Evolutionary conservation across 2,113 vertebrate genomes (phyloP), one percentile per base, ranked within the genome.

Genomic region (Tachycineta bicolor): DNA sequence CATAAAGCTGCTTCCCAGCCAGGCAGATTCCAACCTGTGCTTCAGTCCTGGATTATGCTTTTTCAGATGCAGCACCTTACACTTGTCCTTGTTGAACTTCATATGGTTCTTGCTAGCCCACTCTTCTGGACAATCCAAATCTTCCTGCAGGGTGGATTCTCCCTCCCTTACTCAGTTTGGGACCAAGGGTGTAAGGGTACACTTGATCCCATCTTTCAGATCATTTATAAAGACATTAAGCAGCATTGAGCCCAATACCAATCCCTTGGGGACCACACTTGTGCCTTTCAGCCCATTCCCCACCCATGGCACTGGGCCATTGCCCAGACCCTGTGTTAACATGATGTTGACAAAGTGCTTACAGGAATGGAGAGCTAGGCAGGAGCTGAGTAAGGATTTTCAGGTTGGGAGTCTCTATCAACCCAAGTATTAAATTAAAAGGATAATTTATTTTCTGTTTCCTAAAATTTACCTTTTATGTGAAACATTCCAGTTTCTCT

Each of bases 161-260:
- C 31, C 56, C 47, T 70, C 56, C 34, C 18, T 41, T 56, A 6
- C 26, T 70, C 34, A 77, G 3, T 63, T 63, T 63, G 31, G 31
- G 31, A 63, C 34, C 22, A 49, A 14, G 31, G 49, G 33, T 39
- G 29, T 7, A 52, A 59, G 10, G 33, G 12, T 24, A 24, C 8
- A 28, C 8, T 37, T 43, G 56, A 56, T 33, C 26, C 18, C 55
- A 49, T 26, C 10, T 70, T 77, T 12, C 56, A 63, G 31, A 43
- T 23, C 18, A 20, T 12, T 56, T 37, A 63, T 14, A 12, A 49
- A 70, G 8, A 43, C 3, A 44, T 20, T 20, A 37, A 70, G 18
- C 22, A 37, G 8, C 0, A 0, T 21, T 69, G 24, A 47, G 22
- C 41, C 31, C 34, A 37, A 2, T 16, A 33, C 24, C 1, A 1